Evolutionary conservation across 2,113 vertebrate genomes (phyloP).

Genomic region (Gambusia holbrooki): DNA sequence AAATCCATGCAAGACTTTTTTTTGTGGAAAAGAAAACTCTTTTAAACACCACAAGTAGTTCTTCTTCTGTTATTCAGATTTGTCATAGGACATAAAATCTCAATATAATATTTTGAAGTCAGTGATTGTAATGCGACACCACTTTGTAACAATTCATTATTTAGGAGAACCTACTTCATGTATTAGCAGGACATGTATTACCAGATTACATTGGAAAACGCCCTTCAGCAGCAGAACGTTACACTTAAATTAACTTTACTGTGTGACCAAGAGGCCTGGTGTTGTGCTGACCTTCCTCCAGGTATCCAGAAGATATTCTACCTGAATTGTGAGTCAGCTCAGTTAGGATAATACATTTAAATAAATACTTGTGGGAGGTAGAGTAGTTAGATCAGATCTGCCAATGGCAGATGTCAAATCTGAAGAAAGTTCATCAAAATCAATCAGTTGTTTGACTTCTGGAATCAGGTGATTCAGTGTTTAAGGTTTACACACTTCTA

Average conservation of each 20-base stretch:
- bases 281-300: neutral
- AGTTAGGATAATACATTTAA: neutral
- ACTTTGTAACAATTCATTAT: neutral
- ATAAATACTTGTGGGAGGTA: neutral
- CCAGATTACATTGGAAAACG: neutral
- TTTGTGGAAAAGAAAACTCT: too few relatives aligned
- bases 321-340: neutral
- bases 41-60: too few relatives aligned
- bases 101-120: too few relatives aligned
- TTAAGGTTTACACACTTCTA: constrained; percentile 16
- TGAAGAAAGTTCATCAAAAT: constrained; percentile 7
- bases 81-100: too few relatives aligned
- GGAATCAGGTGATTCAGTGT: constrained; percentile 11
- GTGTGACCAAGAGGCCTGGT: neutral
- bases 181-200: neutral
- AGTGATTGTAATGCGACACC: too few relatives aligned
- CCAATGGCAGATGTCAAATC: neutral
- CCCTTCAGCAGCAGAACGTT: neutral
- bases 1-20: too few relatives aligned
- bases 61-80: too few relatives aligned
- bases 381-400: constrained; percentile 33
- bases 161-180: neutral
- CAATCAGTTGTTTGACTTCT: constrained; percentile 14
- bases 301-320: neutral
- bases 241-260: neutral